Conservation (phyloP, 2,888 invertebrate species). For the Dromius quadrimaculatus region DNA sequence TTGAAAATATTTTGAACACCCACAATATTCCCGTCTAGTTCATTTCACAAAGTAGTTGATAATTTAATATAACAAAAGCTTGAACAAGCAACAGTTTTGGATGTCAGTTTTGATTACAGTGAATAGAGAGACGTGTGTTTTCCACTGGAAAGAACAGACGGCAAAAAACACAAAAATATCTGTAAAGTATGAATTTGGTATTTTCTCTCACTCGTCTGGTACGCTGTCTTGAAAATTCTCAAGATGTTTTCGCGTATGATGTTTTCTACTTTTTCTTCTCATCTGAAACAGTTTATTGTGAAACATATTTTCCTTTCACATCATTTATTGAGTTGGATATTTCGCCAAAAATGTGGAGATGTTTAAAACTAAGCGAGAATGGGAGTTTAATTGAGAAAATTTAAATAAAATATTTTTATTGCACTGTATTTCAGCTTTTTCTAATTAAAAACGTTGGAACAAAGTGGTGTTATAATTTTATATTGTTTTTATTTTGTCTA, state of each 20-base stretch:
- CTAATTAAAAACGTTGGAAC: background rate
- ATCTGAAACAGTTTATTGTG: too few species aligned
- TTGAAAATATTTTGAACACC: too few species aligned
- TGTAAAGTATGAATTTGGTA: slow-evolving; percentile 32
- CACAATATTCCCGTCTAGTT: too few species aligned
- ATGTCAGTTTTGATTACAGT: slow-evolving; percentile 40
- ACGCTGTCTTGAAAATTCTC: slow-evolving; percentile 16
- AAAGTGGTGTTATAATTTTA: background rate
- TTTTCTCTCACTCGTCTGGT: slow-evolving; percentile 18
- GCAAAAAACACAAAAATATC: slow-evolving; percentile 29
- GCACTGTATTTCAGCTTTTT: background rate
- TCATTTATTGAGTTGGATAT: too few species aligned
- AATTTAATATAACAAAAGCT: too few species aligned
- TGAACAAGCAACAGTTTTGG: too few species aligned
- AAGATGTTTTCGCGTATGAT: too few species aligned
- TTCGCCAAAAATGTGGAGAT: too few species aligned
- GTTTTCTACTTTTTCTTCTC: too few species aligned
- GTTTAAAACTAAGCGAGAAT: background rate
- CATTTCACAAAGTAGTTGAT: too few species aligned
- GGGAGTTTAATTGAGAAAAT: background rate
- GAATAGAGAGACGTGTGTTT: slow-evolving; percentile 31
- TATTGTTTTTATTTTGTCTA: background rate
- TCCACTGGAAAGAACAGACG: slow-evolving; percentile 27
- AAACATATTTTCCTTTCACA: too few species aligned
- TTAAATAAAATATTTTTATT: background rate